Base-by-base conservation (phyloP, 2,888 invertebrate species). In the Alviniconcha strummeri region DNA sequence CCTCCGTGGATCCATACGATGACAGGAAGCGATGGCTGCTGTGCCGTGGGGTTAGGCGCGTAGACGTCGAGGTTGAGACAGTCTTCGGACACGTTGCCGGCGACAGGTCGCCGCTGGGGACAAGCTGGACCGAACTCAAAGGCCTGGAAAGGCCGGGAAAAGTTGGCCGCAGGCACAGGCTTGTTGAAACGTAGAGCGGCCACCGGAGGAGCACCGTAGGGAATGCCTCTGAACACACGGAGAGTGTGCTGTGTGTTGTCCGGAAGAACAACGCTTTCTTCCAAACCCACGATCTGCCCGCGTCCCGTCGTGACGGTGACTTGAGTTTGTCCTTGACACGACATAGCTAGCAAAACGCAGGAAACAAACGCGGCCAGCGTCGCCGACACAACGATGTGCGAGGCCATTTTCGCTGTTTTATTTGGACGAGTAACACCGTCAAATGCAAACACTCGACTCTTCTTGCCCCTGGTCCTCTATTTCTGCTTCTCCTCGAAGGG, bases 1-100 rank as follows among this genome's bases (percentile, higher is more conserved):
- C 77, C 77, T n/a, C 77, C 77, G 54, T 77, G 77, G 77, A 77
- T 57, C 77, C 77, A 77, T 5, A 77, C 77, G 15, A 77, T 57
- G 57, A 77, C 77, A 7, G 77, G 77, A 77, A 77, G 17, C 19
- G 60, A 19, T 5, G 19, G 11, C 7, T 57, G n/a, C 2, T 57
- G 54, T 1, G 15, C 9, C 7, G 36, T 9, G 5, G 19, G 77
- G 7, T 54, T 17, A 8, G 77, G 77, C 17, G 36, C 57, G 57
- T 54, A 77, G 57, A 77, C 17, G 77, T 77, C 57, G 57, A 77
- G 77, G 19, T 6, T 13, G 36, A 77, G 77, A 15, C 77, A 77
- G 19, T 77, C 77, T 9, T 77, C 77, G n/a, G 77, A 77, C 56
- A 77, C 36, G 60, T 77, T 77, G 71, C 17, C 71, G 9, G 19